Percentiles rank a stretch among this genome's conserved stretches.
phyloP scores from a whole-genome alignment of 2,113 vertebrate species.

The Onychostoma macrolepis region DNA sequence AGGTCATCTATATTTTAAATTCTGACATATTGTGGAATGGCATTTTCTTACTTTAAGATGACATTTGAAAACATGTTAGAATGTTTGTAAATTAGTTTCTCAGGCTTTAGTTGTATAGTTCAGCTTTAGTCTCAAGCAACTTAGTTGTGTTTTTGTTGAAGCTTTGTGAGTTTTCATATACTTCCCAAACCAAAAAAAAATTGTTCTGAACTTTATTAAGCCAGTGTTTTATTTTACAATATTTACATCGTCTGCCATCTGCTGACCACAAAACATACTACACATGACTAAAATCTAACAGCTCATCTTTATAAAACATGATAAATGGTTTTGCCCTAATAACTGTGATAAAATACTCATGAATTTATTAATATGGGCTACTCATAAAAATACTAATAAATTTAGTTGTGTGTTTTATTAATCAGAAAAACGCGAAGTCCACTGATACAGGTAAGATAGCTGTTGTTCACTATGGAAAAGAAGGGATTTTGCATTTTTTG shows the following conservation, averaged over 20 bases:
- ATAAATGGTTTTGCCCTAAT: not conserved
- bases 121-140: not conserved
- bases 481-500: not conserved
- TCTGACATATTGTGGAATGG: not conserved
- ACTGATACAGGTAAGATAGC: not conserved
- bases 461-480: not conserved
- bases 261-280: conserved; percentile 14
- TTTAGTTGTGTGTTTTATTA: not conserved
- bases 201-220: not conserved
- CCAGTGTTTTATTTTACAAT: conserved; percentile 6
- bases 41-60: not conserved
- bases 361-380: too few relatives aligned
- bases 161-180: not conserved
- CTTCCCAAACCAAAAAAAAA: not conserved
- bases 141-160: too few relatives aligned
- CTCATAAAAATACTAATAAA: too few relatives aligned
- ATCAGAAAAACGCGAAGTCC: not conserved
- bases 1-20: not conserved
- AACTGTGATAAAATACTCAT: not conserved
- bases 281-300: conserved; percentile 2
- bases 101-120: not conserved
- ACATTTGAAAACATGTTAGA: not conserved
- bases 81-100: not conserved
- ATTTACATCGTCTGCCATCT: conserved; percentile 44
- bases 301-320: not conserved